phyloP scores from a whole-genome alignment of 2,113 vertebrate genomes.

The Ammodytes marinus region DNA sequence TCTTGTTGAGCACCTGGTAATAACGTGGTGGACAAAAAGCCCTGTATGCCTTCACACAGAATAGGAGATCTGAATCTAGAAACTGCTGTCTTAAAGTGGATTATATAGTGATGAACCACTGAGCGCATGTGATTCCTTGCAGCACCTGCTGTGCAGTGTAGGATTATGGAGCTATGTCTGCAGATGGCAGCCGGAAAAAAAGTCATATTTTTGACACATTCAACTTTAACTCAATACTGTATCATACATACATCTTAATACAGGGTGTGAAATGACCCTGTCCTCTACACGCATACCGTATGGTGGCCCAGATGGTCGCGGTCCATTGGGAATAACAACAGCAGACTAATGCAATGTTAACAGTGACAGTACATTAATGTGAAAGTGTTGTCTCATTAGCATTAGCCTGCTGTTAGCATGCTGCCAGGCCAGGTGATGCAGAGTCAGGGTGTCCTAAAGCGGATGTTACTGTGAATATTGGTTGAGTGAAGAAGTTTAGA shows the following conservation, averaged over 20 bases:
- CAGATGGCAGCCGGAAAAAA: neutral
- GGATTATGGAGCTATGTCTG: neutral
- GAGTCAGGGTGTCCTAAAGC: constrained; percentile 33
- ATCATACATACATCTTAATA: neutral
- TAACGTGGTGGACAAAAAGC: neutral
- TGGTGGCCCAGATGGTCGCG: constrained; percentile 77
- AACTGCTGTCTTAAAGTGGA: neutral
- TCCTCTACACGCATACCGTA: constrained; percentile 53
- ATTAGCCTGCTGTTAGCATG: constrained; percentile 72
- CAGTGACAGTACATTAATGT: constrained; percentile 77
- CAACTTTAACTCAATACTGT: neutral
- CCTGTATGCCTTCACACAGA: neutral
- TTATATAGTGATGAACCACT: neutral
- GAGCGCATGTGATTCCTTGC: neutral
- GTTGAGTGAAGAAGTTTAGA: constrained; percentile 44
- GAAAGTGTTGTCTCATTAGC: constrained; percentile 74
- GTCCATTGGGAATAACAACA: constrained; percentile 67
- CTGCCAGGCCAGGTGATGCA: constrained; percentile 35
- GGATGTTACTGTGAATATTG: constrained; percentile 33
- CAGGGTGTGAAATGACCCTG: constrained; percentile 7
- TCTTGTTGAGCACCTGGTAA: neutral
- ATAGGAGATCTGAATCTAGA: neutral
- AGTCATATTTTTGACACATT: neutral
- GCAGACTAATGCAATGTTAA: constrained; percentile 78
- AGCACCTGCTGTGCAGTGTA: neutral